Base-by-base conservation (phyloP, 2,888 invertebrate genomes). In the Diarsia rubi region DNA sequence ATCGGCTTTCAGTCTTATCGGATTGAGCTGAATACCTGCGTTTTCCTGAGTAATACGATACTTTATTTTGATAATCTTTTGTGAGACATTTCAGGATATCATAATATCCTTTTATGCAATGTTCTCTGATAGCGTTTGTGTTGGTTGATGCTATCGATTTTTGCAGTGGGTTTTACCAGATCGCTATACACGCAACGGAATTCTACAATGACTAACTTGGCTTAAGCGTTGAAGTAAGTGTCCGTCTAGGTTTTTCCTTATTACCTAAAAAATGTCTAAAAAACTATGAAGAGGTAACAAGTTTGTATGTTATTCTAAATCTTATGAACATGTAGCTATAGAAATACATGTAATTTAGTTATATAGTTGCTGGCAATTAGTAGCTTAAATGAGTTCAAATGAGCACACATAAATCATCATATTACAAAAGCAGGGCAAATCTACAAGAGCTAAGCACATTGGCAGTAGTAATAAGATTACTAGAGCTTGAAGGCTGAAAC, bases 161-260 rank as follows among this genome's bases (percentile, higher is more conserved):
- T 44, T 49, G 54, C 69, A 70, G 2, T 3, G 69, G 83, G 69
- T 83, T 83, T 81, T 83, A 59, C 84, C 74, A 12, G 47, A 69
- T 81, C 16, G 24, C 44, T 14, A 24, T 5, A 47, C n/a, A 62
- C 37, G 69, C 42, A 69, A 54, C 45, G 69, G 31, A 69, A 54
- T 69, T 42, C 57, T 14, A 49, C 47, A 54, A 59, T 62, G 62
- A 57, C 31, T 67, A 69, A 65, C 24, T 31, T 62, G 9, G 57
- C 42, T 27, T 31, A 6, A 54, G 24, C 27, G 14, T 24, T 54
- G 8, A 31, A 68, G 60, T 63, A 42, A 72, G 52, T 63, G n/a
- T 45, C 1, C 0, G n/a, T 6, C 37, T 27, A 68, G 62, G 74
- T 21, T 81, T 80, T 81, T 79, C 81, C 80, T 63, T 45, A 37